A percentile compares a stretch with the other conserved stretches of the same genome.
These are phyloP conservation scores for Scleropages formosus DNA, from an alignment of 2,797 vertebrate species.

Conservation along the genomic window DNA sequence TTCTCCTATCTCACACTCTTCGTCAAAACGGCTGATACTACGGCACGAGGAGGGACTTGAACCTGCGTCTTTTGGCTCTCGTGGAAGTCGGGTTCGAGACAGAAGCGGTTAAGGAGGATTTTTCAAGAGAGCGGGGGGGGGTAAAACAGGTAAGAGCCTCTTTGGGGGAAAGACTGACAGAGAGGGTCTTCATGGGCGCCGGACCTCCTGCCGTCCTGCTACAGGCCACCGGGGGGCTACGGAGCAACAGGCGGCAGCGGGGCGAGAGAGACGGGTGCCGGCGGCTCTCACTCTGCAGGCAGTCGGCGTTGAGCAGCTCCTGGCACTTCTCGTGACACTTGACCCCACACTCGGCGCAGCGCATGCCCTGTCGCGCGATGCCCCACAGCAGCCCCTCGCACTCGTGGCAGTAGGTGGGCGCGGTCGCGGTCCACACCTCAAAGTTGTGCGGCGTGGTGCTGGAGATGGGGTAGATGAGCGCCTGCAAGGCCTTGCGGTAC, in stretches of 20 bases:
- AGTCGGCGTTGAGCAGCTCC: conserved; percentile 95
- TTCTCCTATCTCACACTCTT: no score
- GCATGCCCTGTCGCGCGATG: conserved; percentile 95
- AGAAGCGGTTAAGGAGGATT: background rate
- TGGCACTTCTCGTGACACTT: conserved; percentile 99
- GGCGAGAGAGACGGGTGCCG: background rate
- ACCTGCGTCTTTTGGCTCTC: no score
- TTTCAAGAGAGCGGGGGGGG: background rate
- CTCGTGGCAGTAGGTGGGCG: conserved; percentile 97
- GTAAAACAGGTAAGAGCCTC: background rate
- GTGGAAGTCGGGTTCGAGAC: no score
- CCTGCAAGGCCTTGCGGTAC: conserved; percentile 98
- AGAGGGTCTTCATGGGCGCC: background rate
- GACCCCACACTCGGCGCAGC: conserved; percentile 91
- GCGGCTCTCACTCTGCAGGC: conserved; percentile 88
- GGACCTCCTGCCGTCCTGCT: no score
- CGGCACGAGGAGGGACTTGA: no score
- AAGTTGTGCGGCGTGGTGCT: conserved; percentile 97
- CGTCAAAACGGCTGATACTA: no score
- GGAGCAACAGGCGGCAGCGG: no score
- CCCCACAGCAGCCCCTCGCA: conserved; percentile 97
- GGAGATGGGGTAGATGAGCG: conserved; percentile 97
- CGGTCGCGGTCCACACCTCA: conserved; percentile 94
- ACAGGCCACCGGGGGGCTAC: no score
- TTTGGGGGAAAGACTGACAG: background rate